Conservation (phyloP, 1,140 invertebrate species). For the Nixonia krombeini region DNA sequence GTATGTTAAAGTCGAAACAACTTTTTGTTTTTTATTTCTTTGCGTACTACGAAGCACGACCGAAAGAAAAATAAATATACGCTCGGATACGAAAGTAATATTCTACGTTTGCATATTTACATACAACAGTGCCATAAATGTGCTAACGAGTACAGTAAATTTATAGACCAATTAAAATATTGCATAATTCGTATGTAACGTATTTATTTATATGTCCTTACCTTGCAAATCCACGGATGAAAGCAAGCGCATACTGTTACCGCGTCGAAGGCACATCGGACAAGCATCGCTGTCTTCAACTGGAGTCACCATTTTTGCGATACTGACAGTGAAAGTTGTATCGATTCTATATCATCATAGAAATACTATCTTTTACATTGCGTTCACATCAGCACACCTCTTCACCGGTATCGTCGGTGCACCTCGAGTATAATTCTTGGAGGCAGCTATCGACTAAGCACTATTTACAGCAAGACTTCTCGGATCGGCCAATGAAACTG, state of each 20-base stretch:
- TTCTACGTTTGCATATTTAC: no score
- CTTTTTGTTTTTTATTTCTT: no score
- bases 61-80: no score
- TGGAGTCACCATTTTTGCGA: constrained; percentile 15
- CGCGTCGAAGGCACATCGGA: constrained; percentile 9
- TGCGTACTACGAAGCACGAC: no score
- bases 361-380: background rate
- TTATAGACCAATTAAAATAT: no score
- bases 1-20: no score
- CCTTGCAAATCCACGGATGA: constrained; percentile 30
- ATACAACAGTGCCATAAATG: no score
- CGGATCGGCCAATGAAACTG: constrained; percentile 37
- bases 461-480: constrained; percentile 38
- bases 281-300: constrained; percentile 3
- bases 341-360: constrained; percentile 10
- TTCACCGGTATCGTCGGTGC: constrained; percentile 31
- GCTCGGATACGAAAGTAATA: no score
- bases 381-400: constrained; percentile 33
- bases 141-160: no score
- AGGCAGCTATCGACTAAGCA: constrained; percentile 44
- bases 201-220: no score
- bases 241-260: constrained; percentile 31
- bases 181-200: no score
- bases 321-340: no score
- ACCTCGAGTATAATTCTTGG: constrained; percentile 37